Evolutionary conservation across 23 tunicate species (phyloP).

Genomic region (Clavelina lepadiformis): DNA sequence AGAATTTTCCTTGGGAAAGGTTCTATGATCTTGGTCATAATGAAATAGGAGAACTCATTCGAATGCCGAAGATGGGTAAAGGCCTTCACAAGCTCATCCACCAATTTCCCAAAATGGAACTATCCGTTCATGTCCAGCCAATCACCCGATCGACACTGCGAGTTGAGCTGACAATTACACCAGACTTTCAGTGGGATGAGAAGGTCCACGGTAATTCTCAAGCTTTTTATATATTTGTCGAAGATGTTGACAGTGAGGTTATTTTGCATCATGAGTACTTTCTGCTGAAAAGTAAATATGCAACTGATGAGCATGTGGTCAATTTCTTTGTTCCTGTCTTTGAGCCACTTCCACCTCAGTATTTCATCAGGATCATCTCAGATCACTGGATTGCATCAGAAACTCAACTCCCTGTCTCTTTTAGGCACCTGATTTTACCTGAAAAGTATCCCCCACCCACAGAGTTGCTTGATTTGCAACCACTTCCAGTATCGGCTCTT

Average conservation of each 20-base stretch:
- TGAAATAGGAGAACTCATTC: constrained; percentile 93
- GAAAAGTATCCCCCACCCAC: constrained; percentile 98
- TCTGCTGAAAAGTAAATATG: constrained; percentile 81
- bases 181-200: constrained; percentile 99
- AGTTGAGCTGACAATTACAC: constrained; percentile 94
- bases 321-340: constrained; percentile 96
- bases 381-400: constrained; percentile 94
- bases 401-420: constrained; percentile 95
- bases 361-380: constrained; percentile 91
- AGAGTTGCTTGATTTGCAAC: constrained; percentile 94
- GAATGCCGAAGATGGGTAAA: constrained; percentile 95
- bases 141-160: constrained; percentile 90
- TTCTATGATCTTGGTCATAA: constrained; percentile 93
- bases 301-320: constrained; percentile 93
- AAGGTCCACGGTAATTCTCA: constrained; percentile 79
- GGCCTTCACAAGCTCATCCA: constrained; percentile 82
- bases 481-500: constrained; percentile 87
- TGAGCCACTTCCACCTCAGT: constrained; percentile 98
- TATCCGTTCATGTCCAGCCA: constrained; percentile 96
- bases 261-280: constrained; percentile 96
- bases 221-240: constrained; percentile 96
- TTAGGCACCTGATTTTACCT: constrained; percentile 92
- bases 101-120: constrained; percentile 97
- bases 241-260: constrained; percentile 97
- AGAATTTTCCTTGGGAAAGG: constrained; percentile 94